phyloP scores from a whole-genome alignment of 2,113 vertebrate species.

The Chaetura pelagica region DNA sequence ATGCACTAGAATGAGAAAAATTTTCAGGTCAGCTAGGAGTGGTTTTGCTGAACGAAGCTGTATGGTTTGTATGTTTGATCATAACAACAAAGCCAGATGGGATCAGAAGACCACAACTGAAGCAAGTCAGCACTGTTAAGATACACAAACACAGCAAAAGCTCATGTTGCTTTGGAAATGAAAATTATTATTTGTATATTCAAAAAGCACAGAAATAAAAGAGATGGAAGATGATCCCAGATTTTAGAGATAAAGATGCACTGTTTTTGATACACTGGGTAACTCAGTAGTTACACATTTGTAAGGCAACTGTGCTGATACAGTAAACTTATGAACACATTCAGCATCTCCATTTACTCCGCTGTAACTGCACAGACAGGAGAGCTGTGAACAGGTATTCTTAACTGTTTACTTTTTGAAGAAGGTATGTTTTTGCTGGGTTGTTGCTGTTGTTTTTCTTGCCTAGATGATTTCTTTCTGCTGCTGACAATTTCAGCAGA shows the following conservation, averaged over 20 bases:
- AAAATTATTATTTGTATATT: neutral
- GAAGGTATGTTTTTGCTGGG: neutral
- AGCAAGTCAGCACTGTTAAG: neutral
- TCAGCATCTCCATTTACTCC: neutral
- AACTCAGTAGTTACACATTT: neutral
- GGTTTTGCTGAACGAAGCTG: neutral
- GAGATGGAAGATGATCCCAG: neutral
- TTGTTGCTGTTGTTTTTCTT: neutral
- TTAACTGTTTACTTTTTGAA: neutral
- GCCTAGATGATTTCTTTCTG: neutral
- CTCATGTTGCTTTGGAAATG: neutral
- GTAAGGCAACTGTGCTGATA: neutral
- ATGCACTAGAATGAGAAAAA: neutral
- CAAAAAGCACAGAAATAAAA: neutral
- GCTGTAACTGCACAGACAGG: neutral
- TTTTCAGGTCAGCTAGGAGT: neutral
- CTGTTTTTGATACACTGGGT: neutral
- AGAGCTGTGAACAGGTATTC: neutral
- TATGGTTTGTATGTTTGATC: neutral
- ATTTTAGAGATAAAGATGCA: neutral
- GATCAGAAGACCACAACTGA: neutral
- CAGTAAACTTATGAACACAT: neutral
- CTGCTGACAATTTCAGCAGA: neutral
- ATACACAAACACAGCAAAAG: neutral
- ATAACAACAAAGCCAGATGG: neutral